Base-by-base conservation (phyloP, 1,140 invertebrate species). In the Armadillidium nasatum region DNA sequence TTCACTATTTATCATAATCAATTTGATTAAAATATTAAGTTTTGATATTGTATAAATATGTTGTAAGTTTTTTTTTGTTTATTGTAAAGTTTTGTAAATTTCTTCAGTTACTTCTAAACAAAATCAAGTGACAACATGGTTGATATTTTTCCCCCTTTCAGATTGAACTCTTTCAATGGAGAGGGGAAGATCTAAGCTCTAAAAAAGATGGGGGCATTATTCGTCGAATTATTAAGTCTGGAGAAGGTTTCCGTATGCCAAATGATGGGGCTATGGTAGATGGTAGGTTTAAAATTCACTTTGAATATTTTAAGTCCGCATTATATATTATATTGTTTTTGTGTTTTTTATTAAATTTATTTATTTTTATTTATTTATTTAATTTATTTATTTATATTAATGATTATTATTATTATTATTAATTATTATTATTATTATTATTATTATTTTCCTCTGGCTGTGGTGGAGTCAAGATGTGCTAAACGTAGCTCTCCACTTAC, bases 111-210 rank as follows among this genome's bases (percentile, higher is more conserved):
- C n/a, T n/a, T n/a, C 73, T 23, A 66, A 44, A 70, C 67, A 72
- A 74, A 44, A 22, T 33, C 21, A 54, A 54, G n/a, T n/a, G n/a
- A n/a, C n/a, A n/a, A n/a, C n/a, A n/a, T n/a, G n/a, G n/a, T n/a
- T n/a, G n/a, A n/a, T n/a, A n/a, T 15, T 74, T 10, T 73, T 4
- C 46, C 50, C 50, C 19, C 21, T 13, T n/a, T 11, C 13, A 73
- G 76, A 60, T 80, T 44, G 94, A 96, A 87, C 88, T 96, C 84
- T 86, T 95, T 44, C 88, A 89, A 77, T 96, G 93, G 93, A 86
- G 88, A 82, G 89, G 90, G 71, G 94, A 97, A 87, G 96, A 99
- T 87, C 81, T 98, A 10, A 93, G 92, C 81, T 89, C 90, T 3
- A 88, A 90, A 67, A 91, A 92, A 83, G 93, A 96, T 86, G 91